These are phyloP conservation scores for Phaonia tiefii DNA, from an alignment of 2,888 invertebrate genomes.

Conservation along the genomic window DNA sequence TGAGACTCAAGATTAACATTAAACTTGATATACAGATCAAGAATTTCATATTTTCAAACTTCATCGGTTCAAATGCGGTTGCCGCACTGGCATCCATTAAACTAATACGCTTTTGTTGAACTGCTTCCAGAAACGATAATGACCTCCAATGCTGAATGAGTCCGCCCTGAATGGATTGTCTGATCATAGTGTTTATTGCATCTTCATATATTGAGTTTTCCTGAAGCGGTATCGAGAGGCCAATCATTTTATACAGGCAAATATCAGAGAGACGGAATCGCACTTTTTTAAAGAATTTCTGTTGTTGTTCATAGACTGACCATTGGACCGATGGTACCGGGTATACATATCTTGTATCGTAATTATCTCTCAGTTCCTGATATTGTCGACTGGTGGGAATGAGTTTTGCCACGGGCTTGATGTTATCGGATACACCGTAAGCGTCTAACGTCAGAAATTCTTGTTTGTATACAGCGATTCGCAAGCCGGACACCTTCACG, in stretches of 20 bases:
- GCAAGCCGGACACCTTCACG: constrained; percentile 36
- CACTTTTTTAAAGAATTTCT: constrained; percentile 61
- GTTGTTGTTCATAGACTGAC: constrained; percentile 36
- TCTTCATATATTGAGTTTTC: constrained; percentile 61
- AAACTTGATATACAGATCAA: not conserved
- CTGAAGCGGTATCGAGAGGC: constrained; percentile 53
- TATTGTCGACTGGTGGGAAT: not conserved
- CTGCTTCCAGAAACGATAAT: constrained; percentile 56
- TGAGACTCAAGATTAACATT: no score
- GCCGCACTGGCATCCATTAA: constrained; percentile 36
- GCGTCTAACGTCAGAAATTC: not conserved
- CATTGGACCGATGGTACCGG: constrained; percentile 16
- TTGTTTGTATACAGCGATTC: constrained; percentile 45
- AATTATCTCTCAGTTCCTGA: not conserved
- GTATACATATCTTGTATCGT: not conserved
- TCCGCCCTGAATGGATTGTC: constrained; percentile 53
- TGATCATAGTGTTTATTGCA: constrained; percentile 57
- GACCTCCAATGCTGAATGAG: constrained; percentile 59
- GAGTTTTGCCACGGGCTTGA: constrained; percentile 7
- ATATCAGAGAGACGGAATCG: constrained; percentile 52
- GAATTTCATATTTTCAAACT: constrained; percentile 40
- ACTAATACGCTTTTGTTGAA: constrained; percentile 49
- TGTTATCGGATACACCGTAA: not conserved
- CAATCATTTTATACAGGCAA: constrained; percentile 56
- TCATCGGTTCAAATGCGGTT: constrained; percentile 57